Evolutionary conservation across 2,888 invertebrate genomes (phyloP), one percentile per base, ranked within the genome.

Genomic region (Netelia inedita): DNA sequence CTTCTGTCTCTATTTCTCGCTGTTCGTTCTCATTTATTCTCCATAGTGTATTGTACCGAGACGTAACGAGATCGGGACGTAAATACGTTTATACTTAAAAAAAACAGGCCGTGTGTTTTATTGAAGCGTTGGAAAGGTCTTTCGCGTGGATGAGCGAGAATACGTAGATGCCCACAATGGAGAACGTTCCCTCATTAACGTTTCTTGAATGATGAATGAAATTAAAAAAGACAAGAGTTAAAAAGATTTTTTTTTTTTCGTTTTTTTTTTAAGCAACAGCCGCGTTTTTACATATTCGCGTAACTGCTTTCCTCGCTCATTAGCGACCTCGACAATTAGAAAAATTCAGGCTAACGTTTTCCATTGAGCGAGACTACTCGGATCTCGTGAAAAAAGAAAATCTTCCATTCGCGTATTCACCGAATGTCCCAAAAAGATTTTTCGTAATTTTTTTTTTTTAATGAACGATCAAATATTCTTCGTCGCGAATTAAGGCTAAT

Each of bases 51-150:
- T 79, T 79, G 78, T 78, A 61, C 11, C 11, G 1, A 61, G 69
- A 73, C 68, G 72, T 73, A 82, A 78, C 73, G 73, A 79, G 78
- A 78, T 82, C 68, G 73, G 66, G 61, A 16, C 68, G 53, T 79
- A 79, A 79, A 79, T 79, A 53, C 55, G 55, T 79, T 79, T 79
- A 68, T 79, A 11, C 53, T 57, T 55, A 68, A 59, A 50, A 69
- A 73, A 50, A 69, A 73, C 73, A 61, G 11, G 10, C 61, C 14
- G 23, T 46, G 78, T 73, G 55, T 69, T 43, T 79, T 79, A 73
- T 83, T 61, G 69, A 68, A 19, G 61, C 11, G 59, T 53, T 23
- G 69, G 61, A 66, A 79, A 63, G n/a, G 41, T 41, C 41, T 19
- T 28, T 66, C 23, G 8, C 10, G 35, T 16, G 10, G 41, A 59